These are phyloP conservation scores for Lycocerus yunnanus DNA, from an alignment of 2,888 invertebrate species.

Conservation along the genomic window DNA sequence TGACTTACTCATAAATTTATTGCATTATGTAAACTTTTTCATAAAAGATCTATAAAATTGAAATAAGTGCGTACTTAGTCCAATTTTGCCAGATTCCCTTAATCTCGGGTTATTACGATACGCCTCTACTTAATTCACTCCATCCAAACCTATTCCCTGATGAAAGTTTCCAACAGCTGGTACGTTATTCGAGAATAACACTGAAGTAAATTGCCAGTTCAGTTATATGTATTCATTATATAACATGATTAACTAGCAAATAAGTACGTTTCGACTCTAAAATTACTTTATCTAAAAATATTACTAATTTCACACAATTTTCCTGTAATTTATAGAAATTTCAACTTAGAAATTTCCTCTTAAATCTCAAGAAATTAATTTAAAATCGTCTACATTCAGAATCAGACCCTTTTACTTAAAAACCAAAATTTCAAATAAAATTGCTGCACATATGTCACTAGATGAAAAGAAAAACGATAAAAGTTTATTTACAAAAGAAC, in stretches of 20 bases:
- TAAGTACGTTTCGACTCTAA: conserved; percentile 15
- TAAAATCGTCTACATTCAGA: neutral
- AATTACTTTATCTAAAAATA: conserved; percentile 9
- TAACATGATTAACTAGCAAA: conserved; percentile 40
- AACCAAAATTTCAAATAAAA: neutral
- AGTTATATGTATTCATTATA: conserved; percentile 42
- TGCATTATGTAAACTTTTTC: conserved; percentile 5
- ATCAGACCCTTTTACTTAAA: neutral
- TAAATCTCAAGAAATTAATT: neutral
- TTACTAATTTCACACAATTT: neutral
- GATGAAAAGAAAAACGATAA: neutral
- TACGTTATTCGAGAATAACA: conserved; percentile 41
- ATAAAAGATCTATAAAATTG: conserved; percentile 15
- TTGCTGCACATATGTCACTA: neutral
- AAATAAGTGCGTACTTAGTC: conserved; percentile 37
- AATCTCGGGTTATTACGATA: conserved; percentile 33
- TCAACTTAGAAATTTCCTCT: neutral
- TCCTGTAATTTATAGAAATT: neutral
- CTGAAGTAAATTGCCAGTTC: conserved; percentile 40
- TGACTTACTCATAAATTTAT: conserved; percentile 3
- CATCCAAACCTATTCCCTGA: conserved; percentile 36
- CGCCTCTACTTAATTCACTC: conserved; percentile 37
- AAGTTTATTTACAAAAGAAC: neutral
- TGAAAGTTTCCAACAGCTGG: conserved; percentile 40
- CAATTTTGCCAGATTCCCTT: conserved; percentile 34